These are phyloP conservation scores for Tillus elongatus DNA, from an alignment of 2,888 invertebrate genomes.

Conservation along the genomic window DNA sequence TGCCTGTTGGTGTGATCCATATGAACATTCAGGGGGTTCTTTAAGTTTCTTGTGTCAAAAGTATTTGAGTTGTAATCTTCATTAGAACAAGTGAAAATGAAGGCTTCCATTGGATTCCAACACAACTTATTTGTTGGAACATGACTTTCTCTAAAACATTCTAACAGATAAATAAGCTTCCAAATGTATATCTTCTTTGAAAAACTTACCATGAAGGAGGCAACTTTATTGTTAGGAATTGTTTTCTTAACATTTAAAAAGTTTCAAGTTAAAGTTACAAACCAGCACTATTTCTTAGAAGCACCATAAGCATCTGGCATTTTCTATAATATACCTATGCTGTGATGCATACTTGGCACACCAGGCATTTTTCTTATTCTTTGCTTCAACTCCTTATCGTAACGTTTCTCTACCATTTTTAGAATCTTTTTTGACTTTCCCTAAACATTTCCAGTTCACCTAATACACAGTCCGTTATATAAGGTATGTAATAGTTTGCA, in stretches of 20 bases:
- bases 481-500: conserved; percentile 97
- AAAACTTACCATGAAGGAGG: too few species aligned
- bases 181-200: too few species aligned
- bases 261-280: too few species aligned
- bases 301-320: conserved; percentile 99
- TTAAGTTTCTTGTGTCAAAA: conserved; percentile 85
- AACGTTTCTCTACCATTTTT: conserved; percentile 98
- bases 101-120: conserved; percentile 99
- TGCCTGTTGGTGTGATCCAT: conserved; percentile 94
- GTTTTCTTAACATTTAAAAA: too few species aligned
- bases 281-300: conserved; percentile 47
- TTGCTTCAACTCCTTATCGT: conserved; percentile 93
- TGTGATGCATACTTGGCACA: conserved; percentile 93
- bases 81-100: conserved; percentile 90
- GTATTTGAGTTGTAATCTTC: conserved; percentile 98
- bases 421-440: conserved; percentile 97
- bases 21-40: conserved; percentile 76
- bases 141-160: too few species aligned
- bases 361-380: conserved; percentile 96
- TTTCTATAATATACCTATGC: conserved; percentile 88
- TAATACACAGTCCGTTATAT: conserved; percentile 96
- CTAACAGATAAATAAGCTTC: too few species aligned
- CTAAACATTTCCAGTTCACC: conserved; percentile 95
- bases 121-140: conserved; percentile 89
- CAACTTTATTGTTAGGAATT: too few species aligned